Base-by-base conservation (phyloP, 64 coral and sea anemone species). In the Astreopora myriophthalma region DNA sequence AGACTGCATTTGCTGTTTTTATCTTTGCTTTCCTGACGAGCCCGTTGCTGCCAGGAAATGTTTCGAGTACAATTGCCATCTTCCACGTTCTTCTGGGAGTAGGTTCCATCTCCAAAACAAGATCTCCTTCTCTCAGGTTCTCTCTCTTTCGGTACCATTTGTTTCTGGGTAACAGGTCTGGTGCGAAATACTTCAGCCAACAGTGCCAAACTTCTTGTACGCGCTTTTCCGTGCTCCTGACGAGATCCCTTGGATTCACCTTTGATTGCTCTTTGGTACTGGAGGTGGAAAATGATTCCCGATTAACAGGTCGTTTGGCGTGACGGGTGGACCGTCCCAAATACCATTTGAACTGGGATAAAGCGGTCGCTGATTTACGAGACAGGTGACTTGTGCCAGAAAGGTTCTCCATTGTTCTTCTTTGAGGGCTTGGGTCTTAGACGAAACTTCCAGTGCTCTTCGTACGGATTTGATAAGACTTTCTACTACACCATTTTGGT, bases 351-450 rank as follows among this genome's bases (percentile, higher is more conserved):
- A 42, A 42, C 39, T 57, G 17, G 3, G 51, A 57, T 57, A 57
- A 57, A 57, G 51, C 11, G 51, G 51, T 12, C 51, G 51, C 1
- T 70, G 34, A 52, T 87, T 93, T 70, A 93, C 37, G 6, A 93
- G 27, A 24, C 76, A 93, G 10, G 91, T 74, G 14, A 85, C 25
- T 28, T 92, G 81, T 66, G 82, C 33, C 16, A 92, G 34, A 31
- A 64, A 76, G 20, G 91, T 92, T 52, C 80, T 55, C 90, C 69
- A 86, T 24, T 92, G 80, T 34, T 92, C 79, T 52, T 92, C 91
- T 19, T 81, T 92, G 30, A 87, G 79, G 14, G 52, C 33, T 68
- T 87, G 91, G 32, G 4, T 25, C 23, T 5, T n/a, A 19, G 61
- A 24, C 12, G 61, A 64, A 25, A 19, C 20, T 6, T 24, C 61